Evolutionary conservation across 2,888 invertebrate species (phyloP).

Genomic region (Platyscelio sp.): DNA sequence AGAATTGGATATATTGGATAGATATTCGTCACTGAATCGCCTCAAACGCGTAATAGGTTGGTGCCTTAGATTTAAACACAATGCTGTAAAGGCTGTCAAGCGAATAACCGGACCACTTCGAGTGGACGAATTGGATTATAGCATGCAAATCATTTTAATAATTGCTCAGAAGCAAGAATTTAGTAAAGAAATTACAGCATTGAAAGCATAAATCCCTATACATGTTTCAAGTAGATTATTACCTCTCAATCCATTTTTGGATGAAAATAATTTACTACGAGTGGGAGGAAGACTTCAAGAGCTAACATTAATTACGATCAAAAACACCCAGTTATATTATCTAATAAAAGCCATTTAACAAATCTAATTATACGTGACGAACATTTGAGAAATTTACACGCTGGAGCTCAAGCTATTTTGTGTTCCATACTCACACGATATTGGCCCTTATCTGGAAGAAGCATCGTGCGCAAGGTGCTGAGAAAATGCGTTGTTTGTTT

Average conservation of each 20-base stretch:
- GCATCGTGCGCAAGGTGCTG: not conserved
- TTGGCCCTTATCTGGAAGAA: not conserved
- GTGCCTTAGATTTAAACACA: conserved; percentile 5
- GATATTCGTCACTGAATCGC: not conserved
- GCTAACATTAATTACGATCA: not conserved
- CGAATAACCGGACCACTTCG: not conserved
- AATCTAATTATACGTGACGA: not conserved
- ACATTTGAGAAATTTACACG: not conserved
- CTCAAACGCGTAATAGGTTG: conserved; percentile 9
- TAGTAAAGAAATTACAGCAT: not conserved
- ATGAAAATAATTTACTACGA: not conserved
- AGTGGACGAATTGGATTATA: not conserved
- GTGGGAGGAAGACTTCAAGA: not conserved
- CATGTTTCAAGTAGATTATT: not conserved
- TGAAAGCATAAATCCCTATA: not conserved
- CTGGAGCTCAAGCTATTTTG: not conserved
- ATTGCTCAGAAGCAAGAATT: not conserved
- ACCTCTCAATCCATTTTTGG: conserved; percentile 8
- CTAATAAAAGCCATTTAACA: not conserved
- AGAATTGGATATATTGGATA: not conserved
- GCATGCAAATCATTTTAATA: not conserved
- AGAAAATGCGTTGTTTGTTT: not conserved
- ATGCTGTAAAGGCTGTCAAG: not conserved
- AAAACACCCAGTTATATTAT: not conserved
- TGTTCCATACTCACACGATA: not conserved